These are phyloP conservation scores for Amphibalanus amphitrite DNA, from an alignment of 1,140 invertebrate species.

Conservation along the genomic window DNA sequence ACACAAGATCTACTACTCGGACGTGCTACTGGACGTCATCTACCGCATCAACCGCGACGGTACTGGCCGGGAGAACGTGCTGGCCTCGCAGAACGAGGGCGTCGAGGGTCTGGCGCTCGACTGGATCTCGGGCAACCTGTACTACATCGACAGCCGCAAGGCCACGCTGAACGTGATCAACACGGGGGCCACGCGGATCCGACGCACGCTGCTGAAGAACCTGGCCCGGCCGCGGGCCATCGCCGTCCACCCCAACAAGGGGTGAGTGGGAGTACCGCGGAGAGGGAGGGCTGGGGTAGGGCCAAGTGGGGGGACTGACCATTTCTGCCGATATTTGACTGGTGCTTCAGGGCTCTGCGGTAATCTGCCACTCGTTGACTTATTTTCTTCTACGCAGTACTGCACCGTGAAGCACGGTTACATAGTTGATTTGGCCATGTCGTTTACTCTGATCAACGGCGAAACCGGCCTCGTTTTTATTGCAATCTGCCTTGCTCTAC, in stretches of 20 bases:
- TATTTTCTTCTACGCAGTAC: too few relatives aligned
- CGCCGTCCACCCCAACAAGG: slow-evolving; percentile 87
- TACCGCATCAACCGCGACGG: slow-evolving; percentile 78
- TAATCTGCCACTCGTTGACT: too few relatives aligned
- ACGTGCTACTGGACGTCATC: slow-evolving; percentile 91
- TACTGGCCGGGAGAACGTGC: slow-evolving; percentile 70
- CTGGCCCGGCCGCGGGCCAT: slow-evolving; percentile 83
- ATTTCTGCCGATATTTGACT: too few relatives aligned
- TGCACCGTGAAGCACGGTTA: too few relatives aligned
- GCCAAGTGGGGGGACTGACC: too few relatives aligned
- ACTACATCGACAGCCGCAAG: slow-evolving; percentile 92
- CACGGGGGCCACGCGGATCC: slow-evolving; percentile 61
- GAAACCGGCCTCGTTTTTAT: too few relatives aligned
- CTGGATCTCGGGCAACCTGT: slow-evolving; percentile 92
- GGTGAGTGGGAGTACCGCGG: slow-evolving; percentile 26
- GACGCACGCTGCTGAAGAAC: slow-evolving; percentile 68
- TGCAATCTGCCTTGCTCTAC: too few relatives aligned
- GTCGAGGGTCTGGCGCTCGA: slow-evolving; percentile 93
- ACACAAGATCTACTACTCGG: slow-evolving; percentile 85
- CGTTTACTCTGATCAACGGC: too few relatives aligned
- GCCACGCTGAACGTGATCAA: slow-evolving; percentile 87
- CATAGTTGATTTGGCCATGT: too few relatives aligned
- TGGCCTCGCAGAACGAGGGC: slow-evolving; percentile 91
- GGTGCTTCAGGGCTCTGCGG: too few relatives aligned
- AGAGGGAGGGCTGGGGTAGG: too few relatives aligned